Conservation (phyloP, 2,797 vertebrate species). For the Chiroxiphia lanceolata region DNA sequence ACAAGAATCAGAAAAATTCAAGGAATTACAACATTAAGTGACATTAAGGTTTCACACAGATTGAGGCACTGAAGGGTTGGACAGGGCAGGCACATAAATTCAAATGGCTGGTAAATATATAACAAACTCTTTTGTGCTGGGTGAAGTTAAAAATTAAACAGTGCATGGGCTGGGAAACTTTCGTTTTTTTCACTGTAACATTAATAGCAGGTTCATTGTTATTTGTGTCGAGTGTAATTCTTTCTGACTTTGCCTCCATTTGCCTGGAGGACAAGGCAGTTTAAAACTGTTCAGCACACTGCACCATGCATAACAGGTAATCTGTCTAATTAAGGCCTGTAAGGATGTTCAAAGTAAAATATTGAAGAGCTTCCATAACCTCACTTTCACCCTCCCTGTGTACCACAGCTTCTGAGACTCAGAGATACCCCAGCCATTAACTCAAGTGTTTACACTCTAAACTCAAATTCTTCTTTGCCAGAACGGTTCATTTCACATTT, state of each 20-base stretch:
- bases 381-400: constrained; percentile 89
- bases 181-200: constrained; percentile 67
- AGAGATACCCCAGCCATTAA: constrained; percentile 83
- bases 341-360: constrained; percentile 91
- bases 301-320: constrained; percentile 95
- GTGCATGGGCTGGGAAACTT: constrained; percentile 76
- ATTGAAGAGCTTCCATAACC: constrained; percentile 92
- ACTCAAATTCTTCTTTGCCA: constrained; percentile 81
- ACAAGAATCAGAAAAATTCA: not conserved
- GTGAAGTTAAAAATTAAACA: constrained; percentile 88
- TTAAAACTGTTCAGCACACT: constrained; percentile 88
- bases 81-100: constrained; percentile 69
- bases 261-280: constrained; percentile 90
- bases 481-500: constrained; percentile 81
- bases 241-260: constrained; percentile 91
- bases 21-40: constrained; percentile 1
- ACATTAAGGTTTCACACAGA: constrained; percentile 9
- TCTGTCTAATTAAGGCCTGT: constrained; percentile 95
- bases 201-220: constrained; percentile 83
- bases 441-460: constrained; percentile 84
- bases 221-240: constrained; percentile 88
- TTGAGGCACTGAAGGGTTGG: not conserved
- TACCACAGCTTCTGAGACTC: constrained; percentile 82
- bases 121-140: constrained; percentile 83
- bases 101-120: constrained; percentile 83